A percentile compares a stretch with the other conserved stretches of the same genome.
Evolutionary conservation across 2,113 vertebrate species (phyloP).

Genomic region (Isichthys henryi): DNA sequence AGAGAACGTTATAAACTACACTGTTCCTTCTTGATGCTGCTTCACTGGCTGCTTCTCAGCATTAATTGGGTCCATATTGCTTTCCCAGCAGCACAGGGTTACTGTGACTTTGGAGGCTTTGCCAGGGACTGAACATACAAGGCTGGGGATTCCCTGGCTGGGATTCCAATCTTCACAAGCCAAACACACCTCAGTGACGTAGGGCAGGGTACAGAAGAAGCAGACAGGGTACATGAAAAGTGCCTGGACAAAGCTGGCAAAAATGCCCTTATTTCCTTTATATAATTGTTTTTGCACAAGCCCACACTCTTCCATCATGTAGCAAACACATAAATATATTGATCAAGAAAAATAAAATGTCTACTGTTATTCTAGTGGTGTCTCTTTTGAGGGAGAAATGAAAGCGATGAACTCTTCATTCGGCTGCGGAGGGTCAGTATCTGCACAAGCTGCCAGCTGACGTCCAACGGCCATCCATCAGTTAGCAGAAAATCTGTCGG

Average conservation of each 20-base stretch:
- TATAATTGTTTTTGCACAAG: neutral
- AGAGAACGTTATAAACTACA: neutral
- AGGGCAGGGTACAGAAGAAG: neutral
- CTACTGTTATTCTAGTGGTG: neutral
- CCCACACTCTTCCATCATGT: neutral
- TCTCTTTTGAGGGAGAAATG: neutral
- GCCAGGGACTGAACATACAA: neutral
- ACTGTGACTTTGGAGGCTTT: neutral
- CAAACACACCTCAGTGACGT: neutral
- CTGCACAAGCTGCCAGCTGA: neutral
- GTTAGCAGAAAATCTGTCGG: neutral
- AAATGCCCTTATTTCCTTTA: neutral
- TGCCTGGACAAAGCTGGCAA: neutral
- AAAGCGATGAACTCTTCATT: neutral
- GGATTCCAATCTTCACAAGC: neutral
- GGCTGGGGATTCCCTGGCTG: neutral
- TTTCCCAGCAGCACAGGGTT: neutral
- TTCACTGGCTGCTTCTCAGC: neutral
- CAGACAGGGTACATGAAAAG: neutral
- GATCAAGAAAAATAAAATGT: neutral
- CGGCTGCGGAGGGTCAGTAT: neutral
- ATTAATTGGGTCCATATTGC: neutral
- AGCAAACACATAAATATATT: neutral
- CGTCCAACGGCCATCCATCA: neutral
- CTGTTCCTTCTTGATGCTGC: neutral